Percentiles rank a stretch among this genome's conserved stretches.
These are phyloP conservation scores for Pocillopora meandrina DNA, from an alignment of 92 coral and sea anemone species.

Conservation along the genomic window DNA sequence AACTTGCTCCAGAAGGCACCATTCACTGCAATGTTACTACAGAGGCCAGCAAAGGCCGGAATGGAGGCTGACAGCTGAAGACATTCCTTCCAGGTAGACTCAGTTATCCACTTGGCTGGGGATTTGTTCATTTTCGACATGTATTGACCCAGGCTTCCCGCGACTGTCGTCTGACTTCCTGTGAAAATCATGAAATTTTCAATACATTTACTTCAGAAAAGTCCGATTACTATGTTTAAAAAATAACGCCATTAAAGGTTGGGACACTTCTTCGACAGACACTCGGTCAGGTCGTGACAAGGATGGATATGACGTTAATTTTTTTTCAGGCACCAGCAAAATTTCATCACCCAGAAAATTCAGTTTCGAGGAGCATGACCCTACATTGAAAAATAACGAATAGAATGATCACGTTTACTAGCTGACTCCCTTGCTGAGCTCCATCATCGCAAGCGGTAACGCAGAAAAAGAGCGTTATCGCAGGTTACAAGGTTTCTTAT, in stretches of 20 bases:
- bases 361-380: too few species aligned
- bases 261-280: neutral
- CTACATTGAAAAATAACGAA: too few species aligned
- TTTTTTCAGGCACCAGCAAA: neutral
- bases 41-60: conserved; percentile 84
- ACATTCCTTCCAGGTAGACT: conserved; percentile 92
- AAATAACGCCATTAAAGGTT: too few species aligned
- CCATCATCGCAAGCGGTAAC: too few species aligned
- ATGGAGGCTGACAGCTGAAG: conserved; percentile 71
- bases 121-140: conserved; percentile 80
- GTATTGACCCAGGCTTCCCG: conserved; percentile 78
- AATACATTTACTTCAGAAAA: too few species aligned
- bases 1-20: conserved; percentile 85
- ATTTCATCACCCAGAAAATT: too few species aligned
- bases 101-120: conserved; percentile 90
- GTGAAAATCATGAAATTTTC: neutral
- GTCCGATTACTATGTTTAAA: too few species aligned
- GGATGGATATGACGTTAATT: neutral
- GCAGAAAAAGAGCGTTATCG: too few species aligned
- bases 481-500: too few species aligned
- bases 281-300: neutral
- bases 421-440: too few species aligned
- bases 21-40: conserved; percentile 80
- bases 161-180: conserved; percentile 64
- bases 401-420: too few species aligned